Evolutionary conservation across 2,113 vertebrate genomes (phyloP), one percentile per base, ranked within the genome.

Genomic region (Fulica atra): DNA sequence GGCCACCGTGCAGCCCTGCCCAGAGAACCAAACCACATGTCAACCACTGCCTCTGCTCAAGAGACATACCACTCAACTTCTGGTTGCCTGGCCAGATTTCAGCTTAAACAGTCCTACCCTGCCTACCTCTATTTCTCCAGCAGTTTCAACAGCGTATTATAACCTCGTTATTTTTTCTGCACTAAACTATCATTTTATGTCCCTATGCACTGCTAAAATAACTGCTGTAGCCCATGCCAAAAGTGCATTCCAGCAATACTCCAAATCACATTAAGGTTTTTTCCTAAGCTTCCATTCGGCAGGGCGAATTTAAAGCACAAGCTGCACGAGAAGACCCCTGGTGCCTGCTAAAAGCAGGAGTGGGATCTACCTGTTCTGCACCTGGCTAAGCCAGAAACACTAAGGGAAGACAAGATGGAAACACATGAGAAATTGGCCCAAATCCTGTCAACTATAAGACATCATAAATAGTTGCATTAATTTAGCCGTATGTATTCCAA

Each of bases 121-220:
- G 77, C 48, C 83, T 65, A 51, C 44, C 53, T 74, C 66, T 85
- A 36, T 23, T 87, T 69, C 66, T 71, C 33, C 31, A 73, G 17
- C 29, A 90, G 31, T 94, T 93, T 88, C 65, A 82, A n/a, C 26
- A 50, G 29, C 5, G 0, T 69, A 82, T 80, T 72, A 77, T 48
- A 94, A 29, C 42, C 36, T 95, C n/a, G 63, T 74, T 90, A 88
- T 64, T 93, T 92, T 92, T 93, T 93, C 85, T 76, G 76, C 72
- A 20, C 68, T 84, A 78, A 88, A 92, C 60, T 83, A 81, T 60
- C 33, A 60, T 86, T 94, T 93, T 77, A 70, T 68, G 70, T 94
- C 33, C 21, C 48, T 88, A 60, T 0, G 0, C 79, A 60, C 56
- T 78, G 79, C 57, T 90, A 36, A 93, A 95, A 64, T 88, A 94